These are phyloP conservation scores for Falco biarmicus DNA, from an alignment of 2,797 vertebrate genomes.

Conservation along the genomic window DNA sequence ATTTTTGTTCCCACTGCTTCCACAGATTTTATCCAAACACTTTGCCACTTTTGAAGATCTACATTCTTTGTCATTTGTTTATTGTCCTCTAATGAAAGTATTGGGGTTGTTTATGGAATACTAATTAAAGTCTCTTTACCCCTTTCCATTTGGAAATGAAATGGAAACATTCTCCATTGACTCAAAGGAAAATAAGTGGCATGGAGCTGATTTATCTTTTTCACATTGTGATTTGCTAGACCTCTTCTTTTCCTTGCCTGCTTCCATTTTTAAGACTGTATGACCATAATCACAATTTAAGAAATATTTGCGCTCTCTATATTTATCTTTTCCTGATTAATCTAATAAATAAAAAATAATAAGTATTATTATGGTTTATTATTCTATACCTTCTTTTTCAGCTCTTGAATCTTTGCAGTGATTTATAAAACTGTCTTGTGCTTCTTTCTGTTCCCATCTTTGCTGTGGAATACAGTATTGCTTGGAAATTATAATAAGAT, in stretches of 20 bases:
- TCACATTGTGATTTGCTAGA: background rate
- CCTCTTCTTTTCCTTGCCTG: background rate
- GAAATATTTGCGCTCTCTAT: background rate
- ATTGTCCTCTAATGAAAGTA: constrained; percentile 15
- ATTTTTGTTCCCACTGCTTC: constrained; percentile 47
- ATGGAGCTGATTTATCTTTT: background rate
- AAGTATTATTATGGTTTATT: background rate
- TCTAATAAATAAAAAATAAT: background rate
- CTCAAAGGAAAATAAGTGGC: background rate
- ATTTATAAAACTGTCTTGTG: background rate
- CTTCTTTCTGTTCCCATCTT: background rate
- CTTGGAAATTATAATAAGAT: background rate
- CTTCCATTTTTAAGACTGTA: background rate
- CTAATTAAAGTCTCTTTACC: constrained; percentile 30
- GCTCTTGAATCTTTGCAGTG: background rate
- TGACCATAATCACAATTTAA: background rate
- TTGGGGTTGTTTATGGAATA: constrained; percentile 1
- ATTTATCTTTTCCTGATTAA: background rate
- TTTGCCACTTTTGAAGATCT: background rate
- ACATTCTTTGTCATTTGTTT: constrained; percentile 22
- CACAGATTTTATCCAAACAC: constrained; percentile 25
- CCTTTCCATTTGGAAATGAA: constrained; percentile 1
- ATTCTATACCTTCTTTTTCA: background rate
- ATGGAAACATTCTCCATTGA: background rate
- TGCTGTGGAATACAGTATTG: background rate